phyloP scores from a whole-genome alignment of 1,140 invertebrate genomes.

The Pararge aegeria region DNA sequence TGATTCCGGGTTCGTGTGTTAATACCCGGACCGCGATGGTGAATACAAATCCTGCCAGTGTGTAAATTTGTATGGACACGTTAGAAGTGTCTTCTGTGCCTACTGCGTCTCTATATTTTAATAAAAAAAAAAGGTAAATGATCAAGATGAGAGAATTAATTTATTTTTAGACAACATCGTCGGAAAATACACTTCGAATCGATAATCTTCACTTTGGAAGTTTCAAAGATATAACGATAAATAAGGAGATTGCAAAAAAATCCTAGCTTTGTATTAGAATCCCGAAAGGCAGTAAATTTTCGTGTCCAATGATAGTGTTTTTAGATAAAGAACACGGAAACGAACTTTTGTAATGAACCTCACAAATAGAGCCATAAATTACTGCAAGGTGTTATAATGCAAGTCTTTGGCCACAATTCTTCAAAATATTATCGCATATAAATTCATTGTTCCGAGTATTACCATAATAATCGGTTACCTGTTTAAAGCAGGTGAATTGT shows the following conservation, averaged over 20 bases:
- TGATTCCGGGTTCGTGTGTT: no score
- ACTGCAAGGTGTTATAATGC: slow-evolving; percentile 69
- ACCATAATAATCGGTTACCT: slow-evolving; percentile 75
- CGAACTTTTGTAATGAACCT: slow-evolving; percentile 67
- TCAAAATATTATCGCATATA: slow-evolving; percentile 64
- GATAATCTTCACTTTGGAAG: no score
- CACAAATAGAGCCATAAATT: slow-evolving; percentile 73
- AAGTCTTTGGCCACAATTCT: slow-evolving; percentile 66
- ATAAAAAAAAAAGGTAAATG: no score
- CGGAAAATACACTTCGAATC: no score
- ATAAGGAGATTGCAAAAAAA: not conserved
- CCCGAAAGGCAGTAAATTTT: slow-evolving; percentile 51
- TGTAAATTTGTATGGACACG: no score
- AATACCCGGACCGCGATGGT: no score
- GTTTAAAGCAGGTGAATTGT: slow-evolving; percentile 64
- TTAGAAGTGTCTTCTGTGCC: no score
- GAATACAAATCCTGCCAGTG: no score
- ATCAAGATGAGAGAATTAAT: no score
- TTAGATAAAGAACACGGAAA: slow-evolving; percentile 75
- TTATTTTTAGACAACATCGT: no score
- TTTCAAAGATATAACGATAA: not conserved
- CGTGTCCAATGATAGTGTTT: slow-evolving; percentile 57
- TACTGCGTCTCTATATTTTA: no score
- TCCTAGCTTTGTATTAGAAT: not conserved
- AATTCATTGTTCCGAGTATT: slow-evolving; percentile 61